A percentile compares a stretch with the other conserved stretches of the same genome.
Evolutionary conservation across 2,113 vertebrate species (phyloP).

Genomic region (Paradisaea rubra): DNA sequence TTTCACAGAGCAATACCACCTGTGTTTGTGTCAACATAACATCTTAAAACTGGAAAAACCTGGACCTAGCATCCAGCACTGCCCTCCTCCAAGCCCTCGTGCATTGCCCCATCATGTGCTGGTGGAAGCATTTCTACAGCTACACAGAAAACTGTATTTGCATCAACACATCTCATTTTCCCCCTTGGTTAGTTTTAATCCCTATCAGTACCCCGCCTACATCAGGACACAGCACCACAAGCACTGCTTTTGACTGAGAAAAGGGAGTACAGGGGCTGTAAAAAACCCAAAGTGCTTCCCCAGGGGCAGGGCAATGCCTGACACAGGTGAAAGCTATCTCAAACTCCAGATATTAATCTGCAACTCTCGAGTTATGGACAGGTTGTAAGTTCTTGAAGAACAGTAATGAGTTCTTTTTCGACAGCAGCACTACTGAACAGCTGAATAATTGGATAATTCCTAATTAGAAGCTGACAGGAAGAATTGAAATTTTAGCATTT

Average conservation of each 20-base stretch:
- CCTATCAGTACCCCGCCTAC: background rate
- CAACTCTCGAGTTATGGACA: background rate
- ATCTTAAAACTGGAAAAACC: background rate
- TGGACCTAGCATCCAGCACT: background rate
- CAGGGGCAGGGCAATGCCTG: background rate
- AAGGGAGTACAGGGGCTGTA: background rate
- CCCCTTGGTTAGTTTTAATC: background rate
- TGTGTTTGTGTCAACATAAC: background rate
- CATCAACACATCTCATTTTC: background rate
- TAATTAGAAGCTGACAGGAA: background rate
- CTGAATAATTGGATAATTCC: background rate
- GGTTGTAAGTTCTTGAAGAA: background rate
- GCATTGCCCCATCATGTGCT: background rate
- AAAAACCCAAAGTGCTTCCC: background rate
- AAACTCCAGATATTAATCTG: background rate
- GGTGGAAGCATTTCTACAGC: background rate
- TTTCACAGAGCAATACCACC: background rate
- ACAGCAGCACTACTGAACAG: background rate
- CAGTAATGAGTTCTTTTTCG: background rate
- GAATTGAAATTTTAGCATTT: background rate
- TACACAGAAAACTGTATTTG: background rate
- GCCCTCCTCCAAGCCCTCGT: background rate
- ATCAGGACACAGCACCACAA: background rate
- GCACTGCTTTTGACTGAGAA: background rate
- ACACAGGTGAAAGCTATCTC: background rate